Evolutionary conservation across 2,113 vertebrate genomes (phyloP).

Genomic region (Microcebus murinus): DNA sequence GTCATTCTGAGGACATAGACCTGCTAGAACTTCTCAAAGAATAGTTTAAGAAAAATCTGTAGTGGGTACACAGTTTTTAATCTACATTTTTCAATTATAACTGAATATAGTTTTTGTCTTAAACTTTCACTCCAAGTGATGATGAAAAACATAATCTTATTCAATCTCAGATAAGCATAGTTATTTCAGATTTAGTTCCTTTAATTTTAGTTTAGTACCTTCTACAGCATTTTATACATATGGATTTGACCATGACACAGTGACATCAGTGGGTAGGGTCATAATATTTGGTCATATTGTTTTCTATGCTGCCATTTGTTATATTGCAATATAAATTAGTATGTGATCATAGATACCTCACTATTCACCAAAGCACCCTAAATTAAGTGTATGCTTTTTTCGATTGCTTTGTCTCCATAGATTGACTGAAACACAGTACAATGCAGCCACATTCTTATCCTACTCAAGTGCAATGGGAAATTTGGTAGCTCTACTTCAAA

Average conservation of each 20-base stretch:
- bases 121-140: slow-evolving; percentile 33
- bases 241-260: not conserved
- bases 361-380: not conserved
- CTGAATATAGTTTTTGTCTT: not conserved
- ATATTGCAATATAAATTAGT: not conserved
- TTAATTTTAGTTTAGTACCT: not conserved
- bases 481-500: not conserved
- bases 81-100: not conserved
- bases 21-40: not conserved
- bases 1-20: not conserved
- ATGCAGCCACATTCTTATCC: not conserved
- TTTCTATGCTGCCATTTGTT: not conserved
- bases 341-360: not conserved
- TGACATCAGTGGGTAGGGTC: not conserved
- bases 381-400: not conserved
- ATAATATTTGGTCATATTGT: not conserved
- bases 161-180: not conserved
- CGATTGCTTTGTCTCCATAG: not conserved
- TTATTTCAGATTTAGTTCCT: not conserved
- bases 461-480: not conserved
- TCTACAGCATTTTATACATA: not conserved
- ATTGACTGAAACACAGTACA: not conserved
- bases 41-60: not conserved
- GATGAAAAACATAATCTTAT: not conserved
- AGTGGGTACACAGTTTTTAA: not conserved